phyloP scores from a whole-genome alignment of 2,797 vertebrate species.

The Forpus xanthops region DNA sequence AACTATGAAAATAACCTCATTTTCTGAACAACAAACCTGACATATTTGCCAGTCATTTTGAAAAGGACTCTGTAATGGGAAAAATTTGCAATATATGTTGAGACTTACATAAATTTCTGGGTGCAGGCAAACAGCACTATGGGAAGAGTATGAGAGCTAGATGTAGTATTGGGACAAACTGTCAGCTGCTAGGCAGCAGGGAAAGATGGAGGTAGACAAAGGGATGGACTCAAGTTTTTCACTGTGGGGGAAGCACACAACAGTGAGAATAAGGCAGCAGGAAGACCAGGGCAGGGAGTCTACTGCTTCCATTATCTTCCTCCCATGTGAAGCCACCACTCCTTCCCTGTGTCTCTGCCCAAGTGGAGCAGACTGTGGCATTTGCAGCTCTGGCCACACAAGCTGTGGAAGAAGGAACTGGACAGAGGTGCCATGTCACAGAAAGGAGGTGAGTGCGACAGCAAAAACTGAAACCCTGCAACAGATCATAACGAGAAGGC shows the following conservation, averaged over 20 bases:
- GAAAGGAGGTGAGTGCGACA: neutral
- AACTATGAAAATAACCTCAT: neutral
- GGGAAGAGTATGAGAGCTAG: neutral
- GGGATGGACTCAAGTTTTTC: neutral
- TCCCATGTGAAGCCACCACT: neutral
- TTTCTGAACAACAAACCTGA: neutral
- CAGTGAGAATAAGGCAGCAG: neutral
- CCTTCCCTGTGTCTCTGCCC: neutral
- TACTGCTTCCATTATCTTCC: neutral
- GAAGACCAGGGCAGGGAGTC: neutral
- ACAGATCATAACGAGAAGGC: neutral
- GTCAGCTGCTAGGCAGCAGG: neutral
- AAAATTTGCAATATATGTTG: neutral
- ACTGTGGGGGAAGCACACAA: neutral
- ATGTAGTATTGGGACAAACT: neutral
- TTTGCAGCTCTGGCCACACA: neutral
- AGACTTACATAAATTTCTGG: neutral
- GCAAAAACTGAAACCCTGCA: neutral
- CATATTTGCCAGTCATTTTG: neutral
- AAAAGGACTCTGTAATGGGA: neutral
- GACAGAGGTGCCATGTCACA: neutral
- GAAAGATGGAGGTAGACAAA: neutral
- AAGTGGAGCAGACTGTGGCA: neutral
- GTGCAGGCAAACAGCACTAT: neutral
- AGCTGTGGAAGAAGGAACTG: neutral